These are phyloP conservation scores for Pantelozetes paolii DNA, from an alignment of 2,888 invertebrate genomes.

Conservation along the genomic window DNA sequence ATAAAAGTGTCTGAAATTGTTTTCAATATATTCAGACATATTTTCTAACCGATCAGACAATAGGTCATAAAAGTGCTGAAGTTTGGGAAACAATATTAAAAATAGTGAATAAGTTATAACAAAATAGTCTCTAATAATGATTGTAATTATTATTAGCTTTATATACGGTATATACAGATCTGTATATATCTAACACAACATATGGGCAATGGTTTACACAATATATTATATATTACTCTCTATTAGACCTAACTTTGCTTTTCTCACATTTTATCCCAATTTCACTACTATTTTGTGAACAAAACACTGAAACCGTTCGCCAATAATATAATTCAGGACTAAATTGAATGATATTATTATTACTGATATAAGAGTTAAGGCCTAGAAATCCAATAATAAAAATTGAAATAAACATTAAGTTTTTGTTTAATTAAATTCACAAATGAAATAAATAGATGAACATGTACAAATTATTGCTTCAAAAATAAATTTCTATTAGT, in stretches of 20 bases:
- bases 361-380: not conserved
- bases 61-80: not conserved
- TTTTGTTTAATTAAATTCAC: constrained; percentile 33
- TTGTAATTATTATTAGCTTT: constrained; percentile 28
- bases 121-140: constrained; percentile 17
- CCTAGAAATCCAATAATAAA: constrained; percentile 5
- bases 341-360: not conserved
- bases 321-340: constrained; percentile 4
- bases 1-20: not conserved
- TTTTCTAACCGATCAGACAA: not conserved
- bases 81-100: not conserved
- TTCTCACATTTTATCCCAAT: not conserved
- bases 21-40: not conserved
- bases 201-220: constrained; percentile 18
- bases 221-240: not conserved
- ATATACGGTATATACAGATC: not conserved
- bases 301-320: not conserved
- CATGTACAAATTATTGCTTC: too few species aligned
- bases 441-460: not conserved
- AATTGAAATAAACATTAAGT: constrained; percentile 33
- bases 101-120: not conserved
- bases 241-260: not conserved
- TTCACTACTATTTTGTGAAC: not conserved
- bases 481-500: too few species aligned
- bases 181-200: constrained; percentile 21